phyloP scores from a whole-genome alignment of 2,888 invertebrate species.

The Ormia ochracea region DNA sequence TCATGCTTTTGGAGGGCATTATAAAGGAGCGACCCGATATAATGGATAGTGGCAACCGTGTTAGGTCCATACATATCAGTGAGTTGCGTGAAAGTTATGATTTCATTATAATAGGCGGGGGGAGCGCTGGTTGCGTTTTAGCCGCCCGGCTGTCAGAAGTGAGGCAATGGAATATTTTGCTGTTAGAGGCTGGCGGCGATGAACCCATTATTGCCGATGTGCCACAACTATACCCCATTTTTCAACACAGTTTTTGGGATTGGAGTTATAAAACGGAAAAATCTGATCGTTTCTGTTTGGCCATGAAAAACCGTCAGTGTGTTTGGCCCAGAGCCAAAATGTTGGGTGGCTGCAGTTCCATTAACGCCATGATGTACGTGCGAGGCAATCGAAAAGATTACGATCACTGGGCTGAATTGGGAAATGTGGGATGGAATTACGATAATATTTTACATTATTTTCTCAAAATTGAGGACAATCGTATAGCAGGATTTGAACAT shows the following conservation, averaged over 20 bases:
- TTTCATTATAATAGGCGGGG: constrained; percentile 88
- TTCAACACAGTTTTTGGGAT: constrained; percentile 86
- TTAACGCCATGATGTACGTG: constrained; percentile 94
- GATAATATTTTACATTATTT: constrained; percentile 86
- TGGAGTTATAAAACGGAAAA: constrained; percentile 90
- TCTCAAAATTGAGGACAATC: constrained; percentile 87
- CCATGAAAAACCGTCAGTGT: constrained; percentile 82
- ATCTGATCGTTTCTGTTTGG: constrained; percentile 82
- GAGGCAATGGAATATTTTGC: constrained; percentile 82
- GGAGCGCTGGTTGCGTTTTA: constrained; percentile 88
- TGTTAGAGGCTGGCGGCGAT: constrained; percentile 89
- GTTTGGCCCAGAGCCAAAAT: constrained; percentile 89
- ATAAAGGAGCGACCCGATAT: constrained; percentile 84
- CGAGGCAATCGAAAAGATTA: constrained; percentile 90
- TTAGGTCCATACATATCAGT: constrained; percentile 79
- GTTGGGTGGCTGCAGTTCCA: constrained; percentile 87
- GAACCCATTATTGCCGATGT: constrained; percentile 85
- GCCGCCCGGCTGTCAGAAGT: constrained; percentile 88
- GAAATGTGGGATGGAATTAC: constrained; percentile 88
- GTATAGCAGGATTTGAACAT: constrained; percentile 78
- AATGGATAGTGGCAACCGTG: constrained; percentile 81
- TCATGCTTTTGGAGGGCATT: constrained; percentile 82
- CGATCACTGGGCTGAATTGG: constrained; percentile 88
- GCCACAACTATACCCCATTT: constrained; percentile 83
- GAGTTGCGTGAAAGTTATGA: constrained; percentile 83